These are phyloP conservation scores for Gallinago nigripennis DNA, from an alignment of 2,797 vertebrate species.

Conservation along the genomic window DNA sequence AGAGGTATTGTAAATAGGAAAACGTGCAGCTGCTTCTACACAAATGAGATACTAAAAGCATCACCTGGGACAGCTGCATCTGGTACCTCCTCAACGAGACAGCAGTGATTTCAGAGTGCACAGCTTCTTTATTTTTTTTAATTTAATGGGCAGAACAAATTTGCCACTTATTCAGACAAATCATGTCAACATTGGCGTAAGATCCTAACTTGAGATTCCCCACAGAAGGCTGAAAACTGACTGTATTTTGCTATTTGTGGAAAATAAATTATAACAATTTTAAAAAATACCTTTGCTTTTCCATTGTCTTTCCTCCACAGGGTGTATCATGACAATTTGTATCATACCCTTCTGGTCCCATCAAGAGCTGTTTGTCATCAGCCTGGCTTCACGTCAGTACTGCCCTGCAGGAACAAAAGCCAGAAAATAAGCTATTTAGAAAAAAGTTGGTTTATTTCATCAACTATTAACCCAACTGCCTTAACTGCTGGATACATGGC, in stretches of 20 bases:
- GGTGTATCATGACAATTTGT: not conserved
- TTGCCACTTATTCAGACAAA: not conserved
- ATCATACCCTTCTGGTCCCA: not conserved
- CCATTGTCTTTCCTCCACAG: not conserved
- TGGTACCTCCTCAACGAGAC: not conserved
- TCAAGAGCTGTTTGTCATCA: not conserved
- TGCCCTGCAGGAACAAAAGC: not conserved
- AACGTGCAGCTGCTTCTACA: not conserved
- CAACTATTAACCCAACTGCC: not conserved
- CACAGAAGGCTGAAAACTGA: not conserved
- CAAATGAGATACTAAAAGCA: not conserved
- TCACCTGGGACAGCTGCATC: not conserved
- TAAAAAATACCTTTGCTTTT: not conserved
- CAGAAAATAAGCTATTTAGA: not conserved
- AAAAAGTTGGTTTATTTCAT: not conserved
- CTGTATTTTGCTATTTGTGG: not conserved
- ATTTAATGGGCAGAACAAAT: not conserved
- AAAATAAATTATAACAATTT: constrained; percentile 20
- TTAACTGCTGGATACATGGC: not conserved
- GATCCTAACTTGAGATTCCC: not conserved
- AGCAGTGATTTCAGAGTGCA: not conserved
- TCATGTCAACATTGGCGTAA: not conserved
- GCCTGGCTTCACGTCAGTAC: not conserved
- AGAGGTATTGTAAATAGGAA: not conserved
- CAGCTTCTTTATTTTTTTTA: not conserved